Evolutionary conservation across 2,113 vertebrate genomes (phyloP).

Genomic region (Alethe castanea): DNA sequence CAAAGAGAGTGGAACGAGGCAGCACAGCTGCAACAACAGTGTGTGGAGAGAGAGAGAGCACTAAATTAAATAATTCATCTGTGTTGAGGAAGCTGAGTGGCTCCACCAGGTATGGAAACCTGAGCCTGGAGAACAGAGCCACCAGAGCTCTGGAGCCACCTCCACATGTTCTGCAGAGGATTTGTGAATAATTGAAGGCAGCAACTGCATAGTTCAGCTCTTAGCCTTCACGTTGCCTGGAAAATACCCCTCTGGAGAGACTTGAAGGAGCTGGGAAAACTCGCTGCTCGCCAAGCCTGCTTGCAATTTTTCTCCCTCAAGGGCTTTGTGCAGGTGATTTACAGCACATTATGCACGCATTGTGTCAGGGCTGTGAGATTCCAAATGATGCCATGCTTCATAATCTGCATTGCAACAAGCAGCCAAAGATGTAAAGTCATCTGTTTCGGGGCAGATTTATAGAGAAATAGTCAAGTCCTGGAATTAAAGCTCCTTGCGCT

Average conservation of each 20-base stretch:
- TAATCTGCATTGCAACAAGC: slow-evolving; percentile 27
- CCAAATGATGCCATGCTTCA: slow-evolving; percentile 1
- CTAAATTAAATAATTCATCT: background rate
- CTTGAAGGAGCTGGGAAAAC: background rate
- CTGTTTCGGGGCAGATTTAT: slow-evolving; percentile 13
- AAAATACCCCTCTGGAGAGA: background rate
- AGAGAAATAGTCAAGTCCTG: background rate
- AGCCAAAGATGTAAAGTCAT: slow-evolving; percentile 11
- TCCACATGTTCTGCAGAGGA: accelerated
- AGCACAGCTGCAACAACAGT: background rate
- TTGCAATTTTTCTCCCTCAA: background rate
- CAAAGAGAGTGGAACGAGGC: background rate
- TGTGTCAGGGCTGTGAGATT: background rate
- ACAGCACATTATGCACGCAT: background rate
- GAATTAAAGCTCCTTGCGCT: background rate
- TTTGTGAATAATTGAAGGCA: slow-evolving; percentile 33
- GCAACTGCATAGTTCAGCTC: background rate
- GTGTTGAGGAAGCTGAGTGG: background rate
- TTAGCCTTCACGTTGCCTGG: background rate
- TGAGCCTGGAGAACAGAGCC: background rate
- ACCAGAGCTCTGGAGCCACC: accelerated
- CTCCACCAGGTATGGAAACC: background rate
- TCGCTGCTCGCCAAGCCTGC: background rate
- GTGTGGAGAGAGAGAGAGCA: background rate
- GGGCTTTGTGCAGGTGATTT: slow-evolving; percentile 28